Evolutionary conservation across 1,140 invertebrate genomes (phyloP).

Genomic region (Bombus soroeensis): DNA sequence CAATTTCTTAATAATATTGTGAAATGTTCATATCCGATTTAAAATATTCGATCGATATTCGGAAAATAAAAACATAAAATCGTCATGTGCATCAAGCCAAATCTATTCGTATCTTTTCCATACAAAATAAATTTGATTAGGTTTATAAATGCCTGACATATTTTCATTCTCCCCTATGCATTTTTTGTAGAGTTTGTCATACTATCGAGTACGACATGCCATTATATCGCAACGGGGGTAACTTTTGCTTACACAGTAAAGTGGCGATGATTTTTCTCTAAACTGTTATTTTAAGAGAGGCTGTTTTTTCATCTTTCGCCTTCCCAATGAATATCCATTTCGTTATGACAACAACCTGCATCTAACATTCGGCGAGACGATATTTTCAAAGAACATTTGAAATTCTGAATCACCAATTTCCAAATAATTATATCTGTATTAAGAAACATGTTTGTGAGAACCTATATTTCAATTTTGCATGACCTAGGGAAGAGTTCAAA

Average conservation of each 20-base stretch:
- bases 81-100: background rate
- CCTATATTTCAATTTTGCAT: background rate
- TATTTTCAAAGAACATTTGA: slow-evolving; percentile 4
- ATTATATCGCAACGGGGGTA: slow-evolving; percentile 28
- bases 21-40: background rate
- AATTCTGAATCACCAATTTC: background rate
- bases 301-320: slow-evolving; percentile 9
- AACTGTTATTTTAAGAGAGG: slow-evolving; percentile 54
- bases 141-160: background rate
- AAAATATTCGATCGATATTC: no score
- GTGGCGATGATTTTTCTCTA: slow-evolving; percentile 66
- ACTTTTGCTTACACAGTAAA: slow-evolving; percentile 64
- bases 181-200: slow-evolving; percentile 38
- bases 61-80: background rate
- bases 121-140: background rate
- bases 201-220: background rate
- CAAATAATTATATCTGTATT: background rate
- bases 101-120: background rate
- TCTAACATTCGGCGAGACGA: slow-evolving; percentile 21
- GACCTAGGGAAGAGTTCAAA: no score
- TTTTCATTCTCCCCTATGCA: background rate
- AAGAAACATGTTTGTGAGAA: background rate
- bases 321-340: slow-evolving; percentile 43
- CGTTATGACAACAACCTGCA: slow-evolving; percentile 41
- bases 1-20: background rate